A percentile compares a stretch with the other conserved stretches of the same genome.
These are phyloP conservation scores for Stegodyphus mimosarum DNA, from an alignment of 1,140 invertebrate genomes.

Conservation along the genomic window DNA sequence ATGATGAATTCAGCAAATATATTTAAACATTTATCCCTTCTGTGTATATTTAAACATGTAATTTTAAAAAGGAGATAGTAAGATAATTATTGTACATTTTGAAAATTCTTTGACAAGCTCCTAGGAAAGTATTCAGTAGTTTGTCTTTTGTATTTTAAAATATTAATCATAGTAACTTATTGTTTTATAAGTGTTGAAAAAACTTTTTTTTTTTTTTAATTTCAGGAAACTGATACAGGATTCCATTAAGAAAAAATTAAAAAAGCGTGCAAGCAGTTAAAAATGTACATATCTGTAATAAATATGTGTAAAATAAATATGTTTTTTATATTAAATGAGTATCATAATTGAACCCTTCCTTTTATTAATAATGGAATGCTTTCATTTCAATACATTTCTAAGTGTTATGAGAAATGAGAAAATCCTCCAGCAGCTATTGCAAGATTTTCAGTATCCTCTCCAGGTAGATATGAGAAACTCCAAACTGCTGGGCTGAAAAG, in stretches of 20 bases:
- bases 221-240: conserved; percentile 18
- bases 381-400: not conserved
- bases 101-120: too few species aligned
- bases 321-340: conserved; percentile 16
- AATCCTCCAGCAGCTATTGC: conserved; percentile 81
- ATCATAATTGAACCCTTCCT: not conserved
- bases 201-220: not conserved
- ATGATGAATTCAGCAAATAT: too few species aligned
- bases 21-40: too few species aligned
- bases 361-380: not conserved
- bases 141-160: too few species aligned
- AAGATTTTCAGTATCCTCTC: conserved; percentile 76
- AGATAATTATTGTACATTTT: too few species aligned
- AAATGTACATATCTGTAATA: conserved; percentile 13
- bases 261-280: not conserved
- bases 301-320: not conserved
- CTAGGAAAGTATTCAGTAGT: too few species aligned
- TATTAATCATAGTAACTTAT: too few species aligned
- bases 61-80: too few species aligned
- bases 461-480: conserved; percentile 81
- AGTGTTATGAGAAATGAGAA: conserved; percentile 65
- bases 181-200: too few species aligned
- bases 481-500: conserved; percentile 79
- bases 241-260: conserved; percentile 22
- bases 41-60: too few species aligned